Evolutionary conservation across 2,113 vertebrate species (phyloP).

Genomic region (Hydrochoerus hydrochaeris): DNA sequence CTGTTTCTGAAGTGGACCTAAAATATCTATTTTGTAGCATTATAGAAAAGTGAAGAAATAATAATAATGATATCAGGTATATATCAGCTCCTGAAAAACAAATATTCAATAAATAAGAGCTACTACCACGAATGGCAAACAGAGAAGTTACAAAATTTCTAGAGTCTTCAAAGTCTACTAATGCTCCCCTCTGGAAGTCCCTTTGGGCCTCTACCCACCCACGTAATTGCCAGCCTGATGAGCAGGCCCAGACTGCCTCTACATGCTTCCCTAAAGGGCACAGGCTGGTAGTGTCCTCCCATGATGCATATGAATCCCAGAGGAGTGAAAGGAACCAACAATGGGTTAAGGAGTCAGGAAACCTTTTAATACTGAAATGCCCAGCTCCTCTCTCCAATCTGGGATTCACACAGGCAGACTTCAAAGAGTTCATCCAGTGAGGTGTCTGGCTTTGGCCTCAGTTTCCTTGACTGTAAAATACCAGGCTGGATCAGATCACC

Average conservation of each 20-base stretch:
- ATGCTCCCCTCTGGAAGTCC: no score
- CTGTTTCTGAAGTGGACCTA: neutral
- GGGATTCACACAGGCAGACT: neutral
- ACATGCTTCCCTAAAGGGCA: neutral
- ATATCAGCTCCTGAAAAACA: neutral
- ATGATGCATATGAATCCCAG: neutral
- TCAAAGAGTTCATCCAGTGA: neutral
- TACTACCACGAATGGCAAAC: neutral
- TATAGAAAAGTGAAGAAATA: neutral
- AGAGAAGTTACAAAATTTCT: neutral
- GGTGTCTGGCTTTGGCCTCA: neutral
- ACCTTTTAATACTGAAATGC: neutral
- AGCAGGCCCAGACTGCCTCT: neutral
- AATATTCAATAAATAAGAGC: neutral
- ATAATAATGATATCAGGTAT: no score
- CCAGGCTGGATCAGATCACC: neutral
- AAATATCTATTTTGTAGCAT: neutral
- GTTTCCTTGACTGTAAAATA: neutral
- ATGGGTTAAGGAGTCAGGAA: neutral
- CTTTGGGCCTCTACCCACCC: neutral
- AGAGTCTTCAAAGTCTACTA: neutral
- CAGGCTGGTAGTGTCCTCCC: neutral
- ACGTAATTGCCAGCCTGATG: neutral
- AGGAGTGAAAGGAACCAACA: no score
- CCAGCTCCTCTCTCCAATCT: neutral